A percentile compares a stretch with the other conserved stretches of the same genome.
phyloP scores from a whole-genome alignment of 2,888 invertebrate genomes.

The Pristionchus maxplancki region DNA sequence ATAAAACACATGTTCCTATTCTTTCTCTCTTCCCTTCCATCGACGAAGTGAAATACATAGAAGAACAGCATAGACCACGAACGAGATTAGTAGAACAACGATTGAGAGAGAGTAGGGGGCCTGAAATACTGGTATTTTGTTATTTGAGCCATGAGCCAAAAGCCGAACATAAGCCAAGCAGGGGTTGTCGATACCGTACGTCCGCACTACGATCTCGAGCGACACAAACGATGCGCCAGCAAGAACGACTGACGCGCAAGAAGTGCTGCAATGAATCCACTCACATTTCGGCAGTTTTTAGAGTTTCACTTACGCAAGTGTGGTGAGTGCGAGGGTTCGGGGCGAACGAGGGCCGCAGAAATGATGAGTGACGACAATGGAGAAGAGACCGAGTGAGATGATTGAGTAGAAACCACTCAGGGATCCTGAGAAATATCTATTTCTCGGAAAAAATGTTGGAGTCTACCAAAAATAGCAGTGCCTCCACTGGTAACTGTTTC shows the following conservation, averaged over 20 bases:
- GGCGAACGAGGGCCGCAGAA: not conserved
- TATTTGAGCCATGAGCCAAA: not conserved
- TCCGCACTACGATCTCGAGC: not conserved
- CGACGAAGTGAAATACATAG: not conserved
- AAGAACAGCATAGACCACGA: not conserved
- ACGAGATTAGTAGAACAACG: not conserved
- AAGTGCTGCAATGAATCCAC: not conserved
- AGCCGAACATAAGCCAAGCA: not conserved
- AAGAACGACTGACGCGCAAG: not conserved
- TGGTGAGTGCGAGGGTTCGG: not conserved
- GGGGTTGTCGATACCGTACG: not conserved
- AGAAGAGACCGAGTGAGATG: not conserved
- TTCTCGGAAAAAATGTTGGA: not conserved
- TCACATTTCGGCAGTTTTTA: not conserved
- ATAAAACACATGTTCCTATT: too few relatives aligned
- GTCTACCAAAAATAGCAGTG: not conserved
- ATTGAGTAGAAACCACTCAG: not conserved
- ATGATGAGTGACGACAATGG: not conserved
- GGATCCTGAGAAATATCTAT: not conserved
- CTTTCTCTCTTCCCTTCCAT: not conserved
- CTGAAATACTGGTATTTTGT: not conserved
- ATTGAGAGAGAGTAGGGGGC: not conserved
- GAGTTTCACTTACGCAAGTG: not conserved
- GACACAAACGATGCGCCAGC: not conserved
- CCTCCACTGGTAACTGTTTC: not conserved